A percentile compares a stretch with the other conserved stretches of the same genome.
These are phyloP conservation scores for Lepas anatifera DNA, from an alignment of 2,888 invertebrate genomes.

Conservation along the genomic window DNA sequence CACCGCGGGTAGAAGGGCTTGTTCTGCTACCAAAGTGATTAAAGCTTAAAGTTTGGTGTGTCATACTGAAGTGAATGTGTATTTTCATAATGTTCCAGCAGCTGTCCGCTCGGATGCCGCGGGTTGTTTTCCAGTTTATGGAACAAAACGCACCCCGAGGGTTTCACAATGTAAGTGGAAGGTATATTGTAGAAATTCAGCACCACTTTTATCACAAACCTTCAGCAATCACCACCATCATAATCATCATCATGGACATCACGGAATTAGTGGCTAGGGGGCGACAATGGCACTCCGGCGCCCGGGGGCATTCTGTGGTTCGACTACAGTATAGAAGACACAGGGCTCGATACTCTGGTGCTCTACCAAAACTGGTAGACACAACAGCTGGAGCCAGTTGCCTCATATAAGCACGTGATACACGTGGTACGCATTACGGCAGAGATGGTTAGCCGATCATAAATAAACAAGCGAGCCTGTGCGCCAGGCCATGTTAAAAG, in stretches of 20 bases:
- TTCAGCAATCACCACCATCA: too few relatives aligned
- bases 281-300: not conserved
- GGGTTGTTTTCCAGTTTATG: too few relatives aligned
- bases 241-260: not conserved
- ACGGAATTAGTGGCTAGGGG: not conserved
- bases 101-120: too few relatives aligned
- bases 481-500: not conserved
- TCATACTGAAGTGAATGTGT: too few relatives aligned
- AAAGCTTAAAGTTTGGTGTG: too few relatives aligned
- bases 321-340: too few relatives aligned
- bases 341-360: too few relatives aligned
- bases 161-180: not conserved
- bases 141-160: not conserved
- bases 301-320: not conserved
- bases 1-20: too few relatives aligned
- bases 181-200: constrained; percentile 11
- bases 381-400: not conserved
- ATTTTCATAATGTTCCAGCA: too few relatives aligned
- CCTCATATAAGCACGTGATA: not conserved
- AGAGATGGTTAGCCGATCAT: not conserved
- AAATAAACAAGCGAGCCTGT: not conserved
- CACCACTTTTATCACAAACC: not conserved
- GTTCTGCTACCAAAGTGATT: too few relatives aligned
- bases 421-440: not conserved
- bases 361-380: too few relatives aligned